Evolutionary conservation across 2,797 vertebrate genomes (phyloP), one percentile per base, ranked within the genome.

Genomic region (Sebastes nivosus): DNA sequence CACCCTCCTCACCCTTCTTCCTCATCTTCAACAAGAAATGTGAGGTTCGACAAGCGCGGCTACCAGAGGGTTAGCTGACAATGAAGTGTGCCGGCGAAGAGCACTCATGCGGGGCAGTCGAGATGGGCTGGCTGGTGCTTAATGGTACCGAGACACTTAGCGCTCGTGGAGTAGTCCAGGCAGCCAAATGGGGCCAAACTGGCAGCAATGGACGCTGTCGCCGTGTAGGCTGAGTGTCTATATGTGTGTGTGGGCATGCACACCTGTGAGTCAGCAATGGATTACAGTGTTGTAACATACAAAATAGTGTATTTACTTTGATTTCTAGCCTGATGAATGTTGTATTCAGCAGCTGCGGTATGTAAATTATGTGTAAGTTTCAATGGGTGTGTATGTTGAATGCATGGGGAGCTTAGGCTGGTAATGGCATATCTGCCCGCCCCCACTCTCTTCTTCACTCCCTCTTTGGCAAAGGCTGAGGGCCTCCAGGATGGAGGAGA

Each of bases 1-100:
- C 82, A 82, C 88, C 79, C 82, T 79, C 66, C 66, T 82, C 81
- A 80, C 75, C 80, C 77, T 46, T 73, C 81, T 73, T 67, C 82
- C 67, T 86, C 81, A 86, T 84, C 82, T 75, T 89, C 80, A 90
- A 88, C 86, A 81, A 87, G 81, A 88, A 87, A 85, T 81, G 74
- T 90, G 80, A 88, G 83, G 85, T 89, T 92, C 70, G 72, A 91
- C 81, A 83, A 91, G 89, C 70, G 27, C 79, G 16, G 77, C 84
- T 78, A 88, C 77, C 85, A 83, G 83, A 87, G 87, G 88, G 87
- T 92, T 87, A 77, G 91, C 85, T 87, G 82, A 73, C 88, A 89
- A 88, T 90, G 80, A 88, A 90, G 86, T 85, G 81, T 85, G 75
- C 81, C 78, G 77, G 83, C 59, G 73, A 80, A 93, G 84, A 86